Base-by-base conservation (phyloP, 35 echinoderm and acorn worm genomes). In the Eucidaris tribuloides region DNA sequence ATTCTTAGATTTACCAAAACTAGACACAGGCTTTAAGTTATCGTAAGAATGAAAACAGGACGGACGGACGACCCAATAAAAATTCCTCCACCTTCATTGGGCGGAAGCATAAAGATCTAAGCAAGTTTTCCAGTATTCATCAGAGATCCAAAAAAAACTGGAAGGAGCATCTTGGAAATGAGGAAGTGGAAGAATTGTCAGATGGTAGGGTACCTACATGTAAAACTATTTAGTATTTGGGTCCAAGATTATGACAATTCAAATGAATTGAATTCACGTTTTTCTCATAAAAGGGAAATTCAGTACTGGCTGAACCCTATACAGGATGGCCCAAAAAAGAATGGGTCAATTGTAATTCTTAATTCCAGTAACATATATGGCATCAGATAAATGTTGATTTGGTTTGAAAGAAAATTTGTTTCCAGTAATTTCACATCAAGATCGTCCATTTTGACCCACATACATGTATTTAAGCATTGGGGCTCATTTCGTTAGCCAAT, bases 61-160 rank as follows among this genome's bases (percentile, higher is more conserved):
- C n/a, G n/a, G n/a, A n/a, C n/a, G n/a, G n/a, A n/a, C n/a, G n/a
- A n/a, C n/a, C n/a, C n/a, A n/a, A n/a, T n/a, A n/a, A n/a, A n/a
- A n/a, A n/a, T n/a, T n/a, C n/a, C n/a, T n/a, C n/a, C n/a, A n/a
- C n/a, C n/a, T n/a, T n/a, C n/a, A n/a, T n/a, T n/a, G n/a, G n/a
- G n/a, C n/a, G n/a, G n/a, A n/a, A n/a, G n/a, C n/a, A n/a, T n/a
- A n/a, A n/a, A n/a, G n/a, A n/a, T 59, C 56, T n/a, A 59, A 59
- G 56, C 56, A 59, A 59, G 56, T 59, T 59, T 59, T 59, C 56
- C 56, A 59, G 56, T 59, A 59, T 59, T 59, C 56, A 59, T 4
- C 15, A 2, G 56, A 15, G 15, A 15, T 4, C 15, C 56, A 2
- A 59, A 59, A n/a, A 59, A 59, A 27, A 59, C 56, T 59, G 56